phyloP scores from a whole-genome alignment of 2,797 vertebrate genomes.

The Gymnodraco acuticeps region DNA sequence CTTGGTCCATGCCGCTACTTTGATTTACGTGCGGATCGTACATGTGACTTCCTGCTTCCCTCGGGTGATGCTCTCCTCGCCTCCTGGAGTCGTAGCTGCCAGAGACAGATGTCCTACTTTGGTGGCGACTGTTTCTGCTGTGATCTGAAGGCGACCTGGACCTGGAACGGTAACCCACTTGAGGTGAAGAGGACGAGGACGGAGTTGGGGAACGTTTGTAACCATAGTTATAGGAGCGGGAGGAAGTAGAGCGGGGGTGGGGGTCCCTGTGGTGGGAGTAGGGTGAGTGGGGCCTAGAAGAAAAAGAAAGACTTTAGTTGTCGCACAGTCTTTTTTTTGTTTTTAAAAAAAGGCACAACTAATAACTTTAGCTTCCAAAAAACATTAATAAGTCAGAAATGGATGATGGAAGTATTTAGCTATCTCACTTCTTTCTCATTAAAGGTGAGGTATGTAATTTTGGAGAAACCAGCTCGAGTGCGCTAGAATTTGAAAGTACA shows the following conservation, averaged over 20 bases:
- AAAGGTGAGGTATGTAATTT: too few species aligned
- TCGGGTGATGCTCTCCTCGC: conserved; percentile 30
- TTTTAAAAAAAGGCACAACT: too few species aligned
- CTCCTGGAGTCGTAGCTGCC: conserved; percentile 61
- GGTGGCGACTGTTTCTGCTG: conserved; percentile 81
- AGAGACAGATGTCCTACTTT: conserved; percentile 81
- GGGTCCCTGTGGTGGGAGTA: conserved; percentile 85
- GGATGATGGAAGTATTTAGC: too few species aligned
- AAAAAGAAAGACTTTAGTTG: background rate
- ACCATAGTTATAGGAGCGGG: conserved; percentile 89
- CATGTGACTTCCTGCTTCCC: conserved; percentile 74
- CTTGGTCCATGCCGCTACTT: conserved; percentile 74
- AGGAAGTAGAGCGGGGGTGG: conserved; percentile 84
- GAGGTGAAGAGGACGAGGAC: conserved; percentile 83
- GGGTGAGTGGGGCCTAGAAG: conserved; percentile 80
- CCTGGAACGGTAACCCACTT: conserved; percentile 82
- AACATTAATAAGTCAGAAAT: too few species aligned
- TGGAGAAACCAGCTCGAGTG: too few species aligned
- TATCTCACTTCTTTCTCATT: too few species aligned
- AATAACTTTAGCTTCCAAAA: too few species aligned
- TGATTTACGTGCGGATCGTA: background rate
- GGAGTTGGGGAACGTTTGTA: conserved; percentile 93
- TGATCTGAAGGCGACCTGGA: conserved; percentile 87
- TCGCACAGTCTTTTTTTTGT: background rate
- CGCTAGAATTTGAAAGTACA: too few species aligned